Base-by-base conservation (phyloP, 2,888 invertebrate genomes). In the Elysia crispata region DNA sequence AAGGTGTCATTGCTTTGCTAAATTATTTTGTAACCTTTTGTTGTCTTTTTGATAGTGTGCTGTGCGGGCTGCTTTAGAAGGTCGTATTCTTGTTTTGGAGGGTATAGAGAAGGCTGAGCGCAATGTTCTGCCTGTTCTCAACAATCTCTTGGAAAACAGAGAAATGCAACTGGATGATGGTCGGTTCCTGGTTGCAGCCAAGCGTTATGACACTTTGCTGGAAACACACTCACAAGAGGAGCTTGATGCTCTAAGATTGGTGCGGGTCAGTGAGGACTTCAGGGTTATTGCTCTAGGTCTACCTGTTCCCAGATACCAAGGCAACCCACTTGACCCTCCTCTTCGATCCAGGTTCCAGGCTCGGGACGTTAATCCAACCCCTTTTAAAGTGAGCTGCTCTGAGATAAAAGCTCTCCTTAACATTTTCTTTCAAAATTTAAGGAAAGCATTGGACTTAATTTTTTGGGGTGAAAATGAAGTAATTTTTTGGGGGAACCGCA, bases 91-190 rank as follows among this genome's bases (percentile, higher is more conserved):
- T 23, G 94, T 99, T 1, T 93, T 99, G 79, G 98, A 99, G 92
- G 99, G 98, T 0, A 97, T 99, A 79, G 98, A 99, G 93, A 98
- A 98, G 91, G 98, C 98, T 0, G 99, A 99, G 91, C 94, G 98
- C 73, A 99, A 99, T 93, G 98, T 99, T 64, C 93, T 99, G 82
- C 98, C 98, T 54, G 96, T 99, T 72, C 93, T 99, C 62, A 99
- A 99, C 92, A 99, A 99, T 93, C 94, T 99, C 77, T 93, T 99
- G 76, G 98, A 99, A 93, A 99, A 99, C 92, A 94, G 98, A 79
- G 99, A 99, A 93, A 98, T 99, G 98, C 97, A 98, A 92, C 93
- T 99, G 82, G 98, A 99, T 93, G 98, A 98, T 93, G 99, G 99
- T 0, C 94, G 98, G 86, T 97, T 98, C 91, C 93, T 99, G 60